These are phyloP conservation scores for Drosophila pseudoobscura DNA, from an alignment of 1,140 invertebrate genomes.

Conservation along the genomic window DNA sequence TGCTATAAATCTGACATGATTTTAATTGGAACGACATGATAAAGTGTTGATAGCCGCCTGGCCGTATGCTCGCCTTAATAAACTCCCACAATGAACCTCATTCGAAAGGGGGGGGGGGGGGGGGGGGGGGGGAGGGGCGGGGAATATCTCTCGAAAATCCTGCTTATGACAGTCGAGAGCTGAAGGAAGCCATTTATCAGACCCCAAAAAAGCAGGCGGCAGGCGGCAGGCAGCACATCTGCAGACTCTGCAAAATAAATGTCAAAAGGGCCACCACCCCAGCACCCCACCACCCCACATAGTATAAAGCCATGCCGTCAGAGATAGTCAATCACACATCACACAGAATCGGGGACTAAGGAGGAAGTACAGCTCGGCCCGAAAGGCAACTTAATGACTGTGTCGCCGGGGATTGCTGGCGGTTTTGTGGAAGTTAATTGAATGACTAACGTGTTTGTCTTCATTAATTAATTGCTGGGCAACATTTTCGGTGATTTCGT, in stretches of 20 bases:
- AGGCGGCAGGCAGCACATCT: neutral
- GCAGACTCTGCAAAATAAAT: slow-evolving; percentile 22
- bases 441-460: no score
- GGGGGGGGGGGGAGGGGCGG: no score
- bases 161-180: slow-evolving; percentile 45
- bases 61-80: slow-evolving; percentile 47
- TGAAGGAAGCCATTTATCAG: slow-evolving; percentile 34
- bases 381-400: slow-evolving; percentile 20
- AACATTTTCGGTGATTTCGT: neutral
- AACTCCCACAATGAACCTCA: slow-evolving; percentile 3
- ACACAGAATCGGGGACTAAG: neutral
- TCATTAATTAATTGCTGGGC: no score
- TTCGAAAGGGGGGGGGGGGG: neutral
- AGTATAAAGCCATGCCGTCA: slow-evolving; percentile 35
- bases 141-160: slow-evolving; percentile 21
- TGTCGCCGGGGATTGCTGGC: neutral
- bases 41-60: slow-evolving; percentile 40
- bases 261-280: slow-evolving; percentile 14
- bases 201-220: neutral
- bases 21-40: slow-evolving; percentile 47
- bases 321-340: slow-evolving; percentile 33
- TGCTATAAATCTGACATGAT: slow-evolving; percentile 44
- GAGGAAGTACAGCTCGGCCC: neutral
- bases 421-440: no score
- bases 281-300: neutral